Conservation (phyloP, 2,888 invertebrate species). For the Lasioglossum villosulum region DNA sequence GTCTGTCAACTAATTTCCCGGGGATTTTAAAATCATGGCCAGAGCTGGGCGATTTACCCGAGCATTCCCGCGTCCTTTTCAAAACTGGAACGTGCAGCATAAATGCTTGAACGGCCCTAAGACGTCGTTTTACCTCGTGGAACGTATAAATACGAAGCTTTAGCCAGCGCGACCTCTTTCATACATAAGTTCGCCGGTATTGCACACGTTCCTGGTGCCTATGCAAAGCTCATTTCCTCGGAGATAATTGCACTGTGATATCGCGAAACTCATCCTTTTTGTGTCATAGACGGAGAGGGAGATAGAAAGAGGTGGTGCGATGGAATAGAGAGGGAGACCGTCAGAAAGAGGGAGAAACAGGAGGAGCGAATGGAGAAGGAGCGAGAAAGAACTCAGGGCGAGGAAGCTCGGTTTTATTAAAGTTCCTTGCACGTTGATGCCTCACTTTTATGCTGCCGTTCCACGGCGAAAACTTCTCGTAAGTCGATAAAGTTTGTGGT, state of each 20-base stretch:
- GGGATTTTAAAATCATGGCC: conserved; percentile 72
- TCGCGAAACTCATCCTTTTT: conserved; percentile 61
- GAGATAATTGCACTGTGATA: conserved; percentile 80
- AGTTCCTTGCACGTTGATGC: conserved; percentile 66
- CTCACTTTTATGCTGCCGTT: conserved; percentile 64
- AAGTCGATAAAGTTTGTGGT: conserved; percentile 69
- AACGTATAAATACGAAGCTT: conserved; percentile 72
- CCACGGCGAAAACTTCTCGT: conserved; percentile 63
- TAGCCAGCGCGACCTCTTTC: conserved; percentile 72
- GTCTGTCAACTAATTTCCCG: conserved; percentile 72
- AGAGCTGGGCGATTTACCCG: conserved; percentile 62
- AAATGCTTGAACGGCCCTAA: conserved; percentile 70
- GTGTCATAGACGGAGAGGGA: conserved; percentile 31
- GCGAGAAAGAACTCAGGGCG: conserved; percentile 18
- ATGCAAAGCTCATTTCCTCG: conserved; percentile 79
- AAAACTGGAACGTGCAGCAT: conserved; percentile 71
- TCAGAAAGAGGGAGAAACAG: not conserved
- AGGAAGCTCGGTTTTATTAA: conserved; percentile 65
- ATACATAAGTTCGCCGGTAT: conserved; percentile 54
- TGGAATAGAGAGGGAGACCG: not conserved
- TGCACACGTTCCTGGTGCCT: conserved; percentile 68
- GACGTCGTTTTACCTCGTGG: conserved; percentile 69
- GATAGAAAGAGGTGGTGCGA: conserved; percentile 5
- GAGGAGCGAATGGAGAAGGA: not conserved
- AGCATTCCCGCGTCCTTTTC: conserved; percentile 72